A percentile compares a stretch with the other conserved stretches of the same genome.
Evolutionary conservation across 2,797 vertebrate genomes (phyloP).

Genomic region (Danio jaintianensis): DNA sequence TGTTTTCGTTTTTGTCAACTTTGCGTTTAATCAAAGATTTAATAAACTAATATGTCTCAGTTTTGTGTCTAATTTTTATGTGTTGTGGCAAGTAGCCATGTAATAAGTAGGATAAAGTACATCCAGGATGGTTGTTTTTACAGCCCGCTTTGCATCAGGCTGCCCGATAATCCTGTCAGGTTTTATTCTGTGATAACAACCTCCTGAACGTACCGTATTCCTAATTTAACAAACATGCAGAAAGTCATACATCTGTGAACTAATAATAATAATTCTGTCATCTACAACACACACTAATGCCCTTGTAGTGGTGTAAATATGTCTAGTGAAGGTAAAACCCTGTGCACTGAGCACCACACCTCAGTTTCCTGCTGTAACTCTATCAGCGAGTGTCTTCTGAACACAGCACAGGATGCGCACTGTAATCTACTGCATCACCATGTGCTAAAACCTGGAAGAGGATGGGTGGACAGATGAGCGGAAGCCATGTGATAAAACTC

Average conservation of each 20-base stretch:
- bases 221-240: background rate
- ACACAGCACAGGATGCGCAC: slow-evolving; percentile 52
- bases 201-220: too few species aligned
- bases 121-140: too few species aligned
- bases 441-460: slow-evolving; percentile 67
- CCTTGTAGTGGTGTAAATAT: slow-evolving; percentile 55
- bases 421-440: slow-evolving; percentile 46
- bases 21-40: too few species aligned
- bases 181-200: too few species aligned
- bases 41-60: too few species aligned
- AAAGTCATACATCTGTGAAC: background rate
- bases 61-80: too few species aligned
- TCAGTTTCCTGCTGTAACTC: slow-evolving; percentile 74
- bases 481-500: slow-evolving; percentile 67
- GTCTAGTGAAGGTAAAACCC: slow-evolving; percentile 61
- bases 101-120: too few species aligned
- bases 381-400: slow-evolving; percentile 57
- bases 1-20: too few species aligned
- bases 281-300: background rate
- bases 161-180: too few species aligned
- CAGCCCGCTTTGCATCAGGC: too few species aligned
- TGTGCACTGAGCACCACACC: slow-evolving; percentile 55
- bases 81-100: too few species aligned
- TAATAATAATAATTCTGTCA: background rate
- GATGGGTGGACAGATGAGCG: slow-evolving; percentile 71